These are phyloP conservation scores for Aethes cnicana DNA, from an alignment of 2,888 invertebrate species.

Conservation along the genomic window DNA sequence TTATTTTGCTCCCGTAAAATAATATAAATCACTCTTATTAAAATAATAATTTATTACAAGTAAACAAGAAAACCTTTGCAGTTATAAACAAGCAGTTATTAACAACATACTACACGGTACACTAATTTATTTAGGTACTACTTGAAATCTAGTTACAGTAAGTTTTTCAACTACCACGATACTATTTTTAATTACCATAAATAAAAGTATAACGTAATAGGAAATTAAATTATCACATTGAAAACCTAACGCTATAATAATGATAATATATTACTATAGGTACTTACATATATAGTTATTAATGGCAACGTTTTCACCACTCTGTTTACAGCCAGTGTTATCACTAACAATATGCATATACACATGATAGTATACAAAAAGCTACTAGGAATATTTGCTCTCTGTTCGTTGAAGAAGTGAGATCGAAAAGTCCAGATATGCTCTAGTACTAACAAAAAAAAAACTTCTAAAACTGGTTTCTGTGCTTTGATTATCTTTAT, in stretches of 20 bases:
- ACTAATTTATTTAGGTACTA: no score
- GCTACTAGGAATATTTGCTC: no score
- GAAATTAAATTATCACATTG: constrained; percentile 44
- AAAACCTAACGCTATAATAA: constrained; percentile 40
- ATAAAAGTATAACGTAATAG: constrained; percentile 21
- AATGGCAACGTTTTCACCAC: constrained; percentile 18
- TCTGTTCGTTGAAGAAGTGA: no score
- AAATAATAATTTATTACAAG: constrained; percentile 59
- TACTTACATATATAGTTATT: no score
- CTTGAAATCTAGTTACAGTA: constrained; percentile 5
- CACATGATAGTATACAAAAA: no score
- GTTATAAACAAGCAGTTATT: constrained; percentile 6
- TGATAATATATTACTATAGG: constrained; percentile 35
- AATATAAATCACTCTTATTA: constrained; percentile 31
- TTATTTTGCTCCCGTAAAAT: constrained; percentile 18
- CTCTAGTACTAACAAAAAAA: no score
- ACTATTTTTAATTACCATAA: constrained; percentile 16
- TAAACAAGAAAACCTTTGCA: constrained; percentile 51
- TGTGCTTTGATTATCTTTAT: no score
- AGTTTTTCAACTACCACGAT: constrained; percentile 9
- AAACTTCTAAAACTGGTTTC: no score
- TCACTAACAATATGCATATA: constrained; percentile 10
- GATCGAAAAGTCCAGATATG: no score
- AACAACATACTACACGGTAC: no score
- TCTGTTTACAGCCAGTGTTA: constrained; percentile 19